A percentile compares a stretch with the other conserved stretches of the same genome.
Evolutionary conservation across 2,888 invertebrate genomes (phyloP).

Genomic region (Cheilosia scutellata): DNA sequence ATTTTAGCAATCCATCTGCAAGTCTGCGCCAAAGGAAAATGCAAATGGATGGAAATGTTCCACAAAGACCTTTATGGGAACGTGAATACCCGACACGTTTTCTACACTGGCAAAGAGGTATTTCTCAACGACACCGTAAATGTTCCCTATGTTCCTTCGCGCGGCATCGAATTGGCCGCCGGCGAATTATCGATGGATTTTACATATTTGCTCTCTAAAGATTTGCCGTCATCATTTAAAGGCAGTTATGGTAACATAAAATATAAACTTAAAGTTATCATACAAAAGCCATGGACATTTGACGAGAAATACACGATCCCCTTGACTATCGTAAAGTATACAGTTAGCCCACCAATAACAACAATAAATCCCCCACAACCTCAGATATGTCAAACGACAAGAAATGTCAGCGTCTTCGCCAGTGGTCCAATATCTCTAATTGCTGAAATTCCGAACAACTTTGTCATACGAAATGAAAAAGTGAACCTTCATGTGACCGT

Average conservation of each 20-base stretch:
- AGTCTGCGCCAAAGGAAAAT: slow-evolving; percentile 83
- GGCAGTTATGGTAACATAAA: slow-evolving; percentile 83
- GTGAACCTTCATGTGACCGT: slow-evolving; percentile 82
- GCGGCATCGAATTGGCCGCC: slow-evolving; percentile 81
- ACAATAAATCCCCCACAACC: slow-evolving; percentile 80
- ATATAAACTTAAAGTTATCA: slow-evolving; percentile 82
- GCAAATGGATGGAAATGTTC: slow-evolving; percentile 83
- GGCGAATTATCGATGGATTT: slow-evolving; percentile 82
- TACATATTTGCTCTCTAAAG: slow-evolving; percentile 79
- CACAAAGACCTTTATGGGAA: slow-evolving; percentile 81
- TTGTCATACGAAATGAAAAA: slow-evolving; percentile 81
- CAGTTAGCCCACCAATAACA: slow-evolving; percentile 79
- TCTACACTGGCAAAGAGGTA: slow-evolving; percentile 83
- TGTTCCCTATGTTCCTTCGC: slow-evolving; percentile 81
- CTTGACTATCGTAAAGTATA: slow-evolving; percentile 81
- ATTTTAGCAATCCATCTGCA: slow-evolving; percentile 82
- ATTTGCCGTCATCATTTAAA: slow-evolving; percentile 82
- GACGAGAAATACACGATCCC: slow-evolving; percentile 83
- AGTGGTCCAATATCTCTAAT: slow-evolving; percentile 82
- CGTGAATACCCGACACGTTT: slow-evolving; percentile 81
- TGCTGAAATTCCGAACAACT: slow-evolving; percentile 81
- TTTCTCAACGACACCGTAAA: slow-evolving; percentile 81
- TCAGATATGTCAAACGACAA: slow-evolving; percentile 81
- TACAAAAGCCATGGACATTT: slow-evolving; percentile 83
- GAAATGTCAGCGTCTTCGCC: slow-evolving; percentile 81